phyloP scores from a whole-genome alignment of 1,140 invertebrate species.

The Ostrea edulis region DNA sequence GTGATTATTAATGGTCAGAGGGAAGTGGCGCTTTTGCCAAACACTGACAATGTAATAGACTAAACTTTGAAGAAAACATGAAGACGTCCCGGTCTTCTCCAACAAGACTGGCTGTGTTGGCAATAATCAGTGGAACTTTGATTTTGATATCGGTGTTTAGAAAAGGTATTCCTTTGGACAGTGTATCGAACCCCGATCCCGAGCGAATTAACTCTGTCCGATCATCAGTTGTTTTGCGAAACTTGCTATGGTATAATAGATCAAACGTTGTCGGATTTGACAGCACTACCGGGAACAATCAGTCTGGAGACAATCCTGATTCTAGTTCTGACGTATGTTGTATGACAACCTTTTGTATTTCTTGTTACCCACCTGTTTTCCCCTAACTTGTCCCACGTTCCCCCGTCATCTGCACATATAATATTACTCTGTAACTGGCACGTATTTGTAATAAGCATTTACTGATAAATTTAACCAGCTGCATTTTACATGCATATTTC shows the following conservation, averaged over 20 bases:
- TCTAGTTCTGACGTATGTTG: background rate
- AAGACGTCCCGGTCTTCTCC: background rate
- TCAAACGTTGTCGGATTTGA: background rate
- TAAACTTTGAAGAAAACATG: background rate
- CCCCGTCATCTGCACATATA: background rate
- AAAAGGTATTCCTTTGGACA: background rate
- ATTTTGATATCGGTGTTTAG: background rate
- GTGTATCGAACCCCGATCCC: background rate
- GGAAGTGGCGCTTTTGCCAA: background rate
- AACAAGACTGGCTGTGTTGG: background rate
- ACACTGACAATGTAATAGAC: background rate
- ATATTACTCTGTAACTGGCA: background rate
- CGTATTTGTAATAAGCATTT: background rate
- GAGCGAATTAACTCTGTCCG: background rate
- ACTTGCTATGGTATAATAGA: background rate
- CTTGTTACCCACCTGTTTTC: background rate
- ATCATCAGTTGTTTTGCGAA: background rate
- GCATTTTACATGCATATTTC: background rate
- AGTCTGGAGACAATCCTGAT: background rate
- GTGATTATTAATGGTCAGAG: background rate
- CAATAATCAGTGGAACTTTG: background rate
- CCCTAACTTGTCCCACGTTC: no score
- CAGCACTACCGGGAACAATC: background rate
- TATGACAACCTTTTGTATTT: background rate
- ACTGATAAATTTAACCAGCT: background rate